These are phyloP conservation scores for Uropsilus gracilis DNA, from an alignment of 2,113 vertebrate species.

Conservation along the genomic window DNA sequence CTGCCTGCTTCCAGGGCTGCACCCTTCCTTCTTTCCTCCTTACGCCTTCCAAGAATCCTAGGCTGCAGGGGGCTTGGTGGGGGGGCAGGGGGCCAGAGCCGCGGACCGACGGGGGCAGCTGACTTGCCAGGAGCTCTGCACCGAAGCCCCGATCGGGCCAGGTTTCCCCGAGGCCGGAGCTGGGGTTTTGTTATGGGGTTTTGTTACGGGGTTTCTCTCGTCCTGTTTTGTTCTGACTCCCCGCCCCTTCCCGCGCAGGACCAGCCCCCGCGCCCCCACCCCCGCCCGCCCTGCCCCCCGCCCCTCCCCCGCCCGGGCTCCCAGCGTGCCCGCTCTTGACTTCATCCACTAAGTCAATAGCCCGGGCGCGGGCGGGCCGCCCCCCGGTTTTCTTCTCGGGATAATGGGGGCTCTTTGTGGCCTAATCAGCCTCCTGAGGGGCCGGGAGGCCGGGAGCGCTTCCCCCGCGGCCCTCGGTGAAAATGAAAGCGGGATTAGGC, in stretches of 20 bases:
- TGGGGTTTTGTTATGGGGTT: conserved; percentile 38
- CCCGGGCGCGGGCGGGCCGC: conserved; percentile 84
- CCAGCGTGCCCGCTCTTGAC: conserved; percentile 86
- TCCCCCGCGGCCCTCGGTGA: conserved; percentile 95
- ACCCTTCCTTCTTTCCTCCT: not conserved
- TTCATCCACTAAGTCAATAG: conserved; percentile 90
- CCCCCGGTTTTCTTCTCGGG: conserved; percentile 90
- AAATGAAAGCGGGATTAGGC: conserved; percentile 98
- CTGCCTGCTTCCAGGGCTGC: rapidly evolving
- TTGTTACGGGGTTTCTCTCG: not conserved
- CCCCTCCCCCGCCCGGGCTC: conserved; percentile 59
- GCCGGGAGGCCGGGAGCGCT: conserved; percentile 92
- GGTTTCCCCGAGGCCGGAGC: not conserved
- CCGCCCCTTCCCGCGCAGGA: conserved; percentile 8
- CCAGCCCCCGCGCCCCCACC: not conserved
- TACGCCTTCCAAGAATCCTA: rapidly evolving
- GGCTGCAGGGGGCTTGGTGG: not conserved
- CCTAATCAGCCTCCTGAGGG: conserved; percentile 96
- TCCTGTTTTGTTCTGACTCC: conserved; percentile 58
- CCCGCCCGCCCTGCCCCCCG: not conserved
- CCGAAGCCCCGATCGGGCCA: not conserved
- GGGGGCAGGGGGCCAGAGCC: too few species aligned
- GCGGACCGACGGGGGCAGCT: not conserved
- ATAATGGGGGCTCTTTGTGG: conserved; percentile 94
- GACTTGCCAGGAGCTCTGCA: not conserved